A percentile compares a stretch with the other conserved stretches of the same genome.
These are phyloP conservation scores for Corythoichthys intestinalis DNA, from an alignment of 2,113 vertebrate species.

Conservation along the genomic window DNA sequence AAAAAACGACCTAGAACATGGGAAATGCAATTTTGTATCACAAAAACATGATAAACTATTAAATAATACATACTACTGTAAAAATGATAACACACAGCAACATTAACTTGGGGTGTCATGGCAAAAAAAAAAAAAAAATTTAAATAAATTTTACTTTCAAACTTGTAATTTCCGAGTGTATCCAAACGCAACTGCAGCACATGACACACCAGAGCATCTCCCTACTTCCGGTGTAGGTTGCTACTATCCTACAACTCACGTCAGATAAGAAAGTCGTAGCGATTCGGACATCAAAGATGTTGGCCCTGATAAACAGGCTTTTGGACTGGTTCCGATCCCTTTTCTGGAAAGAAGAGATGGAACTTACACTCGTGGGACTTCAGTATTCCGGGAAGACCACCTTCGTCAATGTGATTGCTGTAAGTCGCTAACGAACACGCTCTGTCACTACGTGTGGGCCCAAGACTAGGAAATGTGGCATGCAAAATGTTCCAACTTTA, in stretches of 20 bases:
- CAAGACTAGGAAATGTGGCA: conserved; percentile 18
- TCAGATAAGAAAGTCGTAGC: conserved; percentile 14
- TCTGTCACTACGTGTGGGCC: conserved; percentile 35
- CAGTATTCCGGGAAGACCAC: conserved; percentile 88
- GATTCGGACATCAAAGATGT: conserved; percentile 66
- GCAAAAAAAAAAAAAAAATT: neutral
- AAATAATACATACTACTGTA: no score
- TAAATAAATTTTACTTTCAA: neutral
- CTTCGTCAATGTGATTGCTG: conserved; percentile 84
- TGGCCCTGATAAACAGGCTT: conserved; percentile 80
- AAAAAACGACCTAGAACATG: no score
- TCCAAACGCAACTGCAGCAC: conserved; percentile 21
- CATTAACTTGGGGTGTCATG: neutral
- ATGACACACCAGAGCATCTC: conserved; percentile 51
- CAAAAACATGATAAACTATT: no score
- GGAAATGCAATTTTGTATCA: no score
- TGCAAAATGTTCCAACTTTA: neutral
- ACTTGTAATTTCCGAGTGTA: neutral
- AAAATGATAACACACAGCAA: neutral
- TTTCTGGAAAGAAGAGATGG: conserved; percentile 90
- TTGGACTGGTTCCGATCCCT: conserved; percentile 84
- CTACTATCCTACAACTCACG: conserved; percentile 2
- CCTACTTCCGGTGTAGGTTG: conserved; percentile 45
- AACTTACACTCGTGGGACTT: conserved; percentile 83
- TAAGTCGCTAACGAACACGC: conserved; percentile 47